phyloP scores from a whole-genome alignment of 92 coral and sea anemone species.

The Epizoanthus ramosus region DNA sequence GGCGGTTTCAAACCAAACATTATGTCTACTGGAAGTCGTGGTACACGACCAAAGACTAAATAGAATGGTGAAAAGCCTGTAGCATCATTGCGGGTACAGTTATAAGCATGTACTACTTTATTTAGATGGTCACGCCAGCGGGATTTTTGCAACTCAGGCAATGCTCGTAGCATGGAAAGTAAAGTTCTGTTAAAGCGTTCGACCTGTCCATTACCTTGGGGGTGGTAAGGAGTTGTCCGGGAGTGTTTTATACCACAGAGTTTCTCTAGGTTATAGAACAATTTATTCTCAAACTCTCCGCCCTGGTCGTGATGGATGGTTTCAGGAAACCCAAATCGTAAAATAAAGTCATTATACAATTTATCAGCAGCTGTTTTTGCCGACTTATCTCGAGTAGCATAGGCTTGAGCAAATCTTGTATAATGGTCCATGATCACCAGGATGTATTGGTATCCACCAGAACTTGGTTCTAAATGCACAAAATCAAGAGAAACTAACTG shows the following conservation, averaged over 20 bases:
- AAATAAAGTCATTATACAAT: slow-evolving; percentile 5
- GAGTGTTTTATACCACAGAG: slow-evolving; percentile 10
- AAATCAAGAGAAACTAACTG: slow-evolving; percentile 50
- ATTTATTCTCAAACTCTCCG: slow-evolving; percentile 62
- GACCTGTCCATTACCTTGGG: slow-evolving; percentile 59
- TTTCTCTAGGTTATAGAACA: slow-evolving; percentile 63
- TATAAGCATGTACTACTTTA: too few relatives aligned
- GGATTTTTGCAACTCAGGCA: slow-evolving; percentile 62
- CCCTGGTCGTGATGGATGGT: slow-evolving; percentile 65
- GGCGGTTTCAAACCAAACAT: too few relatives aligned
- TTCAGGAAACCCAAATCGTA: slow-evolving; percentile 25
- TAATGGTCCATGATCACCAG: slow-evolving; percentile 57
- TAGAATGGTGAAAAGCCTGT: too few relatives aligned
- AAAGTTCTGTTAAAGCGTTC: slow-evolving; percentile 64
- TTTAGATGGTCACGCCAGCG: too few relatives aligned
- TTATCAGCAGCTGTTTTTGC: slow-evolving; percentile 61
- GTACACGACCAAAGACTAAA: too few relatives aligned
- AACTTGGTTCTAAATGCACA: slow-evolving; percentile 49
- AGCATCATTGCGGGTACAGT: too few relatives aligned
- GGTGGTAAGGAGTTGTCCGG: slow-evolving; percentile 56
- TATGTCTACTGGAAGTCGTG: too few relatives aligned
- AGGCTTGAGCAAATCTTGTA: slow-evolving; percentile 62
- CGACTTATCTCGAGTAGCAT: slow-evolving; percentile 57
- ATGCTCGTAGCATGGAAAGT: slow-evolving; percentile 59
- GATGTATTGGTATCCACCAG: slow-evolving; percentile 61